These are phyloP conservation scores for Rhagonycha lutea DNA, from an alignment of 2,888 invertebrate species.

Conservation along the genomic window DNA sequence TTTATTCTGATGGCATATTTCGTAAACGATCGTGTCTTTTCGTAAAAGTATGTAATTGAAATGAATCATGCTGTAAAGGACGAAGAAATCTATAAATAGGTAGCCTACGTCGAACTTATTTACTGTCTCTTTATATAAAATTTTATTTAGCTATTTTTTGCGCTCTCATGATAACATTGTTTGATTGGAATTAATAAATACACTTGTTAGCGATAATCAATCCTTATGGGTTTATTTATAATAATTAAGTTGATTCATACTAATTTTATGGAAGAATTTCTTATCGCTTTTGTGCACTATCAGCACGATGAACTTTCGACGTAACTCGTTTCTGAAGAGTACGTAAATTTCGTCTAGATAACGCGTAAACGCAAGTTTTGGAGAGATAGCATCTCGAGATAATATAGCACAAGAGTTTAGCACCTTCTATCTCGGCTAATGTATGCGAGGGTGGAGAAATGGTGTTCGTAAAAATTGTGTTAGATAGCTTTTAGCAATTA, in stretches of 20 bases:
- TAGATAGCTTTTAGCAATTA: background rate
- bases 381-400: background rate
- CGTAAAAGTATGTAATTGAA: conserved; percentile 41
- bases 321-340: background rate
- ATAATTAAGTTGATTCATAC: background rate
- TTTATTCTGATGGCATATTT: conserved; percentile 34
- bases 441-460: background rate
- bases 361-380: background rate
- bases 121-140: conserved; percentile 11
- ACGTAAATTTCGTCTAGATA: background rate
- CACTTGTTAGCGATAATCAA: background rate
- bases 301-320: background rate
- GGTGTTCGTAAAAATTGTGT: background rate
- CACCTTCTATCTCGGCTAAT: background rate
- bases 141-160: background rate
- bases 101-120: conserved; percentile 22
- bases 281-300: background rate
- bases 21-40: conserved; percentile 36
- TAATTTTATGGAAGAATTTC: background rate
- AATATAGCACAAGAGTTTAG: background rate
- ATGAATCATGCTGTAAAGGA: conserved; percentile 34
- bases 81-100: conserved; percentile 35
- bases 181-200: background rate
- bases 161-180: background rate
- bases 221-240: background rate